Conservation (phyloP, 2,113 vertebrate genomes). For the Pycnonotus jocosus region DNA sequence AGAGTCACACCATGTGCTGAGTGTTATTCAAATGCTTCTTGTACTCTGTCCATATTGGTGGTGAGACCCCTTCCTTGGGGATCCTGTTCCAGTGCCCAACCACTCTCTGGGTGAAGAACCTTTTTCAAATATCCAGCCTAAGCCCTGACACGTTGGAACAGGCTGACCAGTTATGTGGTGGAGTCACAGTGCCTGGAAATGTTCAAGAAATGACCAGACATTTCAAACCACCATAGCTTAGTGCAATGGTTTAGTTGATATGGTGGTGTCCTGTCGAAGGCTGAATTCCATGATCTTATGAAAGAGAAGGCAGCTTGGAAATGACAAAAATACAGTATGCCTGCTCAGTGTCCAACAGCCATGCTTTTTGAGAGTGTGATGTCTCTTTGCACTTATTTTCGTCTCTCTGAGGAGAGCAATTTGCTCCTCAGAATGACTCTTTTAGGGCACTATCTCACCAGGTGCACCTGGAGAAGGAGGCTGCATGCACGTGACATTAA, state of each 20-base stretch:
- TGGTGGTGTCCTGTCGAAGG: background rate
- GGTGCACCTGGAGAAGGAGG: background rate
- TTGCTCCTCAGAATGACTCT: background rate
- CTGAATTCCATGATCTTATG: background rate
- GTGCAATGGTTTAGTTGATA: background rate
- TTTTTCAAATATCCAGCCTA: background rate
- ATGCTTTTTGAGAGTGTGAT: background rate
- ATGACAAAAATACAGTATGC: background rate
- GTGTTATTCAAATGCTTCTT: background rate
- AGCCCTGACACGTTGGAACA: background rate
- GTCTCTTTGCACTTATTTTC: background rate
- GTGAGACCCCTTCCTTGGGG: too few relatives aligned
- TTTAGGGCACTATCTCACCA: background rate
- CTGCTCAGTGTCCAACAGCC: background rate
- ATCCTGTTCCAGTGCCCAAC: background rate
- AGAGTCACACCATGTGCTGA: background rate
- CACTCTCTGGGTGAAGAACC: background rate
- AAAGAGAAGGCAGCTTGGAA: background rate
- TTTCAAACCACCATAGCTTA: background rate
- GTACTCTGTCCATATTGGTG: background rate
- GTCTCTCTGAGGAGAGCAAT: background rate
- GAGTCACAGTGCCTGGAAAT: background rate
- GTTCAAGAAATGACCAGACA: background rate
- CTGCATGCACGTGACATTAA: background rate
- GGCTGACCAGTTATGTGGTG: background rate